Evolutionary conservation across 92 coral and sea anemone genomes (phyloP), one percentile per base, ranked within the genome.

Genomic region (Porites rus): DNA sequence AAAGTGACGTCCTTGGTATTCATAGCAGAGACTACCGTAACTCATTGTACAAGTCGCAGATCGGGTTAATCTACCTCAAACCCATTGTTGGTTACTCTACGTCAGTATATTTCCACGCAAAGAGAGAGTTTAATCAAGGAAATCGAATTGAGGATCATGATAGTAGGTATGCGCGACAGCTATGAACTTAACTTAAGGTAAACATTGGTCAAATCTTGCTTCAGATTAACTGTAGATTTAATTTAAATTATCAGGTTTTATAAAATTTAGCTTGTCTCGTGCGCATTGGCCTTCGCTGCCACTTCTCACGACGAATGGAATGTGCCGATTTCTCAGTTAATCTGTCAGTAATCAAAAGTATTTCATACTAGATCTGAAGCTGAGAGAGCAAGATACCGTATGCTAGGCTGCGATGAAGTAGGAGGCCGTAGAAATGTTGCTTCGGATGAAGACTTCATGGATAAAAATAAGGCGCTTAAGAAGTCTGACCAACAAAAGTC

Each of bases 391-490:
- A 69, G 78, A 65, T 53, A 56, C 20, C 61, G 77, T 8, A 18
- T 31, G 25, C 77, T 81, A 11, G 87, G 91, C 18, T 82, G 91
- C 16, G 87, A 88, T 24, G 75, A 60, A 63, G 87, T 65, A 12
- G 50, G 58, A 6, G 90, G 87, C 12, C 90, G 93, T 52, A 54
- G 75, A 24, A 86, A 73, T 65, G 79, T 71, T 66, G 11, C 78
- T n/a, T 76, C 74, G 58, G 92, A 89, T 71, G 56, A 84, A 73
- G 75, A 69, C 8, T 89, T 89, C n/a, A 65, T 60, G 8, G 87
- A 90, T 20, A 80, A 74, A n/a, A 79, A 79, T 82, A 82, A 51
- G 18, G 93, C 84, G 6, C 75, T 90, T 11, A 61, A 20, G 11
- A 69, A 72, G 13, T 79, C 76, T 2, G 38, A 50, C 18, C 72